Base-by-base conservation (phyloP, 1,140 invertebrate species). In the Papilio polytes region DNA sequence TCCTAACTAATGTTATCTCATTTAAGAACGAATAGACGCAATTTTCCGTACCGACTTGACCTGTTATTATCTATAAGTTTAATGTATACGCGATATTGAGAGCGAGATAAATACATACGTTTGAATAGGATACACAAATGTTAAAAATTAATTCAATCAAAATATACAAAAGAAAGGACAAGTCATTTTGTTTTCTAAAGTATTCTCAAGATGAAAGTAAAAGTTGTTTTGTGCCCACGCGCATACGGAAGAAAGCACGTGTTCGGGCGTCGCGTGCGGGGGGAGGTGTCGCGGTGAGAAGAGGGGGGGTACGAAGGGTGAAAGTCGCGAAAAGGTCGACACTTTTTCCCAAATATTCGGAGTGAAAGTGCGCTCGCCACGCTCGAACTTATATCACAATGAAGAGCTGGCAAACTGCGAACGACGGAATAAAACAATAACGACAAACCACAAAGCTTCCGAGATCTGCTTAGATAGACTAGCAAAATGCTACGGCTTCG, bases 311-410 rank as follows among this genome's bases (percentile, higher is more conserved):
- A 90, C 89, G 93, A 94, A 94, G 59, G 76, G 91, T 90, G 93
- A 94, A 94, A 94, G 93, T 91, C 86, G 90, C 89, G 86, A 92
- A 93, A 94, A 94, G 93, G 93, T 94, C 92, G 92, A 84, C 87
- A 90, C 93, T 94, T 94, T 94, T 94, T 93, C 89, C 93, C 93
- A 94, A 94, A 94, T 94, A 94, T 94, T 93, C 91, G 77, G 85
- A 94, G 93, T 94, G 93, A 94, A 94, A 94, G 93, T 94, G 77
- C 76, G 82, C 87, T 20, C 86, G 86, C 85, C 82, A 88, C 87
- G 86, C 85, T 90, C 87, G 87, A 90, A 88, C 89, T 91, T 87
- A 89, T 90, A 89, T 90, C 83, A 88, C 88, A 90, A 88, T 87
- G 84, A 85, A 81, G 83, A 84, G 82, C 72, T 56, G 56, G 59